Evolutionary conservation across 2,888 invertebrate species (phyloP).

Genomic region (Hypomecis punctinalis): DNA sequence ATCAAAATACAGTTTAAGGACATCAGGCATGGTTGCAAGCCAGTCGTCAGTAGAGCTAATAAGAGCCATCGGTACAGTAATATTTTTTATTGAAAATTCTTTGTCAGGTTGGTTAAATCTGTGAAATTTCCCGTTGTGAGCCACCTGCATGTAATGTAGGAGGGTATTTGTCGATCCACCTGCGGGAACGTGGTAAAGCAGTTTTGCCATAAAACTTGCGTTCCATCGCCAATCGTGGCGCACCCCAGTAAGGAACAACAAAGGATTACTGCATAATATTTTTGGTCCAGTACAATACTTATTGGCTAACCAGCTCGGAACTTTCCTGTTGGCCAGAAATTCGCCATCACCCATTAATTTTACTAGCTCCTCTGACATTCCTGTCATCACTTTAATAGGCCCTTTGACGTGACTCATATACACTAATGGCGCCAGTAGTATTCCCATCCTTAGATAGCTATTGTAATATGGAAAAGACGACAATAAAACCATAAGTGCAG

Average conservation of each 20-base stretch:
- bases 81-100: constrained; percentile 53
- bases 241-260: constrained; percentile 64
- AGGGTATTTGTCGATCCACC: constrained; percentile 70
- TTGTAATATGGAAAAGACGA: constrained; percentile 63
- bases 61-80: constrained; percentile 63
- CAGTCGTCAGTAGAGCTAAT: constrained; percentile 66
- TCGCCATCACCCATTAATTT: constrained; percentile 59
- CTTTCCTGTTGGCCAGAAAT: constrained; percentile 59
- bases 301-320: constrained; percentile 56
- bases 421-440: constrained; percentile 66
- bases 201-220: constrained; percentile 54
- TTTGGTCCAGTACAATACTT: constrained; percentile 60
- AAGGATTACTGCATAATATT: constrained; percentile 65
- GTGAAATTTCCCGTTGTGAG: constrained; percentile 64
- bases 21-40: constrained; percentile 60
- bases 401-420: constrained; percentile 62
- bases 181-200: constrained; percentile 66
- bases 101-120: constrained; percentile 49
- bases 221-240: constrained; percentile 47
- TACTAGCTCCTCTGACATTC: constrained; percentile 51
- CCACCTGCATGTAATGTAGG: constrained; percentile 65
- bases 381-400: constrained; percentile 56
- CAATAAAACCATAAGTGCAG: constrained; percentile 65
- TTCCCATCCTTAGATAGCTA: constrained; percentile 60
- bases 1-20: constrained; percentile 59